Conservation (phyloP, 2,888 invertebrate species). For the Agriopis leucophaearia region DNA sequence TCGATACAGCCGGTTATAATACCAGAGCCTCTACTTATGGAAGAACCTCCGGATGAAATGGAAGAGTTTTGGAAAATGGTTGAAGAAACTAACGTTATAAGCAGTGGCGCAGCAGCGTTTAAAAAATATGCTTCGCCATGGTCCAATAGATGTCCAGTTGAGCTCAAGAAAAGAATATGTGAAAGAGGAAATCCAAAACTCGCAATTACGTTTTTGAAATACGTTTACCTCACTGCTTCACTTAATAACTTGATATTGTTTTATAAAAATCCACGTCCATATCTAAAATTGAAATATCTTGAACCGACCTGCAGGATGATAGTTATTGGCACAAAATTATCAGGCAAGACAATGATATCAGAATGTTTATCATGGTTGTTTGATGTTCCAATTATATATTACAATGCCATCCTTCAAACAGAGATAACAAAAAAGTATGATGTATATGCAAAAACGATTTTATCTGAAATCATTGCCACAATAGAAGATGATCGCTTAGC, state of each 20-base stretch:
- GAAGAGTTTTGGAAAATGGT: slow-evolving; percentile 77
- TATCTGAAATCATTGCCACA: slow-evolving; percentile 74
- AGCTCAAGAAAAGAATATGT: slow-evolving; percentile 84
- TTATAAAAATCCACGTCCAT: slow-evolving; percentile 87
- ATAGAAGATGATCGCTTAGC: slow-evolving; percentile 70
- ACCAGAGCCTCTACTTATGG: slow-evolving; percentile 74
- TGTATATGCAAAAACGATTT: slow-evolving; percentile 63
- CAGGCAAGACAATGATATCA: slow-evolving; percentile 87
- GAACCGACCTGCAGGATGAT: slow-evolving; percentile 87
- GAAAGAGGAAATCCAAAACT: slow-evolving; percentile 82
- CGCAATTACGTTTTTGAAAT: slow-evolving; percentile 87
- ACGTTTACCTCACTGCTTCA: slow-evolving; percentile 87
- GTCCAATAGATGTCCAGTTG: slow-evolving; percentile 88
- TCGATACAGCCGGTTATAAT: slow-evolving; percentile 67
- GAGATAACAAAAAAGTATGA: slow-evolving; percentile 65
- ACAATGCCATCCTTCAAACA: slow-evolving; percentile 55
- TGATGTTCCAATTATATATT: slow-evolving; percentile 77
- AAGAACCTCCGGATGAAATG: slow-evolving; percentile 69
- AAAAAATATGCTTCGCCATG: slow-evolving; percentile 83
- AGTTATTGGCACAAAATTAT: slow-evolving; percentile 86
- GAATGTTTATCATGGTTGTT: slow-evolving; percentile 84
- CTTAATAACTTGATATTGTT: slow-evolving; percentile 83
- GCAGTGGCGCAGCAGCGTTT: slow-evolving; percentile 62
- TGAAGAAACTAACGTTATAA: slow-evolving; percentile 62
- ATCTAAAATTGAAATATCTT: slow-evolving; percentile 85